These are phyloP conservation scores for Anastatus disparis DNA, from an alignment of 1,140 invertebrate species.

Conservation along the genomic window DNA sequence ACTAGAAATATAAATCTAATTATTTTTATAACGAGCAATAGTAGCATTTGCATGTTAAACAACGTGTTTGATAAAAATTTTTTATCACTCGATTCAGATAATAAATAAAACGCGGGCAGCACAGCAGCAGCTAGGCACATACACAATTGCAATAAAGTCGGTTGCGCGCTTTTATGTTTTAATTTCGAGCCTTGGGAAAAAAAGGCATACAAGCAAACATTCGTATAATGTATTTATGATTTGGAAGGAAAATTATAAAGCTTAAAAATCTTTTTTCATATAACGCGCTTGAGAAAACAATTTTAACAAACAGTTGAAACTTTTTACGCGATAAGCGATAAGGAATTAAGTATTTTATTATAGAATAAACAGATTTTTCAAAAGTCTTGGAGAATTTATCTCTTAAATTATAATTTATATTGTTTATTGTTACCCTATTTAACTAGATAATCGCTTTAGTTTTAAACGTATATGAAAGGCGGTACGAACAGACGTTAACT, in stretches of 20 bases:
- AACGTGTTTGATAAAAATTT: constrained; percentile 24
- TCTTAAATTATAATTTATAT: constrained; percentile 13
- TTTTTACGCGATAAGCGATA: neutral
- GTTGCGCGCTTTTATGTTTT: constrained; percentile 6
- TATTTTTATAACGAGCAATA: too few relatives aligned
- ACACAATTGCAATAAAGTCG: constrained; percentile 30
- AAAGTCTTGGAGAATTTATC: neutral
- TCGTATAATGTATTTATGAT: constrained; percentile 36
- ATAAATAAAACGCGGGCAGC: constrained; percentile 14
- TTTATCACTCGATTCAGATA: constrained; percentile 27
- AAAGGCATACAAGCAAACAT: neutral
- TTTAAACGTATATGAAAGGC: neutral
- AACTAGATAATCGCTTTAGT: neutral
- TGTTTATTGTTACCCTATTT: constrained; percentile 1
- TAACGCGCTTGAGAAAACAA: neutral
- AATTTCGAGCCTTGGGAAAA: constrained; percentile 17
- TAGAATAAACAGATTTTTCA: constrained; percentile 9
- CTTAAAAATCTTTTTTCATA: constrained; percentile 19
- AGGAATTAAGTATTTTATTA: constrained; percentile 4
- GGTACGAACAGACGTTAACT: too few relatives aligned
- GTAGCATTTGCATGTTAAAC: constrained; percentile 8
- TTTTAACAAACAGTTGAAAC: neutral
- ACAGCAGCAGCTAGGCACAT: too few relatives aligned
- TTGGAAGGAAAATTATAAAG: constrained; percentile 14
- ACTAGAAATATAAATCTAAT: too few relatives aligned